Evolutionary conservation across 35 echinoderm and acorn worm genomes (phyloP), one percentile per base, ranked within the genome.

Genomic region (Anneissia japonica): DNA sequence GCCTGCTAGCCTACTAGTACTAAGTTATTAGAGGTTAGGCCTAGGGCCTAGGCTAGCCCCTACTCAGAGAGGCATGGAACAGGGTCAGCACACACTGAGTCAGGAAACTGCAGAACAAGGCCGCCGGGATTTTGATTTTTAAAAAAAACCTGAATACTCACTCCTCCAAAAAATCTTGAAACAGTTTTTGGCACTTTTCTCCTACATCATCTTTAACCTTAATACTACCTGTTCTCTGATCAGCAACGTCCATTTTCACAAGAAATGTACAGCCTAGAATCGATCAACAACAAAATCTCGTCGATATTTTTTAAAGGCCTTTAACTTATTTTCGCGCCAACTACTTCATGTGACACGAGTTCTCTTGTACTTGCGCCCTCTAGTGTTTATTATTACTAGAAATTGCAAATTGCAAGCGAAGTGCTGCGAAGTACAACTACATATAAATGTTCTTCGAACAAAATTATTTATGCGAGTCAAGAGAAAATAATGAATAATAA

Each of bases 141-240:
- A 75, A n/a, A 75, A 4, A 75, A 5, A 75, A 75, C n/a, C 11
- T 45, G 73, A 9, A 38, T 45, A 89, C 92, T 99, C 87, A 99
- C 96, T 99, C 96, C 84, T 99, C 96, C 6, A 99, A 74, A 85
- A 99, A 99, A 55, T 99, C 92, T 83, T 99, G 96, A 82, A 99
- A 99, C 35, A 99, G 38, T 81, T 94, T 99, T 77, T 99, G 96
- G 75, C 96, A 99, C 43, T 89, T 93, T 74, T 99, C 96, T 30
- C 92, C 92, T 1, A 93, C 89, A 73, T 89, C 96, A 82, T 99
- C 96, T 64, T 93, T 93, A 16, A 99, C 96, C 86, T 99, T 92
- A 46, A 90, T 91, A 38, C 85, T 83, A 33, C 96, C 96, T 19
- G 90, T 91, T 81, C 96, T 77, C 77, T 99, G 96, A 89, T 93